Evolutionary conservation across 2,113 vertebrate genomes (phyloP), one percentile per base, ranked within the genome.

Genomic region (Syngnathus typhle): DNA sequence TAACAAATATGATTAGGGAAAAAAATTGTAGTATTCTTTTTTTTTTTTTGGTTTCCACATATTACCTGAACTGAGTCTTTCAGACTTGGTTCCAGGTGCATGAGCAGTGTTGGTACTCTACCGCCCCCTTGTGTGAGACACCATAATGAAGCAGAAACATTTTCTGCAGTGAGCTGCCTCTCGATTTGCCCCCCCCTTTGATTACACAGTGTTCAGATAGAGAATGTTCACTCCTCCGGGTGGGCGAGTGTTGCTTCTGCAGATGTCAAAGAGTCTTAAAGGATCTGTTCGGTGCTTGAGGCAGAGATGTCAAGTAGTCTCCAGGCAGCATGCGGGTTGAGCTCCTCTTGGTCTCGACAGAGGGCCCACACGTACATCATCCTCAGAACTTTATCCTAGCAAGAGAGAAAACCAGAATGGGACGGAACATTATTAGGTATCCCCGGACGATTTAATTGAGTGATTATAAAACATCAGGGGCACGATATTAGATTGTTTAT

Each of bases 341-440:
- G 93, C 65, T 98, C 96, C 0, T 95, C 93, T 86, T 96, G 96
- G 85, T 99, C 96, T 49, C 96, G 88, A 90, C 96, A 98, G 15
- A 98, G 92, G 0, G 96, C 96, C 97, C 96, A 99, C 60, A 98
- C 94, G 0, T 98, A 96, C 81, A 96, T 92, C 94, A 97, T 98
- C 67, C 94, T 74, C 58, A 96, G 83, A 3, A 99, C 96, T 85
- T 98, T 98, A 19, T 94, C 95, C 97, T 99, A 86, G 1, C 65
- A 59, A 52, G 11, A 51, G 46, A 43, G 32, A 43, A 49, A 36
- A 70, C 63, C 27, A 71, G 15, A 58, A 36, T 36, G 13, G 36
- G 12, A 15, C 27, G 7, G 6, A 56, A 13, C 54, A 58, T 2
- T 32, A 58, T 32, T 36, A 27, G 6, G 27, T 58, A 5, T 27